Evolutionary conservation across 1,140 invertebrate genomes (phyloP), one percentile per base, ranked within the genome.

Genomic region (Drosophila leontia): DNA sequence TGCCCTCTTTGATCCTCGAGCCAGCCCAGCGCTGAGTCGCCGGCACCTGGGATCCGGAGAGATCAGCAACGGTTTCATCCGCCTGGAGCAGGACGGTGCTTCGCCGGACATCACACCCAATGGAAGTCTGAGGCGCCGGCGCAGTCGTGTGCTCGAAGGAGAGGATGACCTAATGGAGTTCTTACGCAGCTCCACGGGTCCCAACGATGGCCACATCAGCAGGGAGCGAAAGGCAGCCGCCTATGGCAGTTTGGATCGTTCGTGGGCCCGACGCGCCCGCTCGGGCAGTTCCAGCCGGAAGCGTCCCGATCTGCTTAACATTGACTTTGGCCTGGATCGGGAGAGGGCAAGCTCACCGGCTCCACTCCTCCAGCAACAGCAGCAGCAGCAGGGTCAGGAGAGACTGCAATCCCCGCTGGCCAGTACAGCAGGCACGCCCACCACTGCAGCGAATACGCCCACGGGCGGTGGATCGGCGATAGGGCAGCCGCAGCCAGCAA

Each of bases 151-250:
- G 37, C 95, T 97, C 0, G 96, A 96, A 15, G 96, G 97, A 82
- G 97, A 97, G 82, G 97, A 98, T 83, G 97, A 98, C 75, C 93
- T 98, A 1, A 96, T 98, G 95, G 97, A 98, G 85, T 98, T 97
- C 88, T 93, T 98, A 29, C 93, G 97, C 50, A 94, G 94, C 45
- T 95, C 95, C 0, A 96, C 96, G 3, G 96, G 96, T 3, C 84
- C 84, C 0, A 53, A 81, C 39, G 81, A 88, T 29, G 95, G 96
- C 51, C 95, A 95, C 90, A 94, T 94, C 26, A 91, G 94, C n/a
- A 93, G 96, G n/a, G 97, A 98, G 87, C 93, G 97, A 50, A 97
- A 97, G 91, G 77, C 75, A 12, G 75, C 71, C 23, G 96, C 96
- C 12, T 97, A 96, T 95, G 96, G 96, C 29, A 97, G 96, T 93